phyloP scores from a whole-genome alignment of 2,797 vertebrate genomes.

The Chelmon rostratus region DNA sequence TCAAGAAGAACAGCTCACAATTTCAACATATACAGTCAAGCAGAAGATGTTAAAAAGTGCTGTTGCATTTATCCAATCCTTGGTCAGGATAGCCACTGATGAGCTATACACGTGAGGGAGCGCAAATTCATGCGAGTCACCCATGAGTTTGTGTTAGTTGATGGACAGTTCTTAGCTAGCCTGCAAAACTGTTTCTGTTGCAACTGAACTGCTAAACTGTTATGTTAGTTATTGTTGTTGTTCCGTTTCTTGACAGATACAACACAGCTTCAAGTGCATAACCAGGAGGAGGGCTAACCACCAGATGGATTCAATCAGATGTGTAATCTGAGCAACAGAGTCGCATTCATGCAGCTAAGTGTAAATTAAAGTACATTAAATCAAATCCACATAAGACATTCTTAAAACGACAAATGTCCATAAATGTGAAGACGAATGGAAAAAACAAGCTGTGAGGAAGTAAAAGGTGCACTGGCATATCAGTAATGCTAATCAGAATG shows the following conservation, averaged over 20 bases:
- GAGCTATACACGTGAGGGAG: not conserved
- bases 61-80: constrained; percentile 3
- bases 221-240: not conserved
- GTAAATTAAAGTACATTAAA: not conserved
- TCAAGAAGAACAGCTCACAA: not conserved
- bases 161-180: not conserved
- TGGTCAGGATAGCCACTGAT: not conserved
- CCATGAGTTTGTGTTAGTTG: not conserved
- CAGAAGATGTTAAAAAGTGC: not conserved
- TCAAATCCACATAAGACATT: not conserved
- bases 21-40: not conserved
- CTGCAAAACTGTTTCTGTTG: not conserved
- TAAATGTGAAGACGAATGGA: not conserved
- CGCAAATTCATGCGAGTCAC: not conserved
- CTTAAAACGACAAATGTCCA: not conserved
- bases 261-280: not conserved
- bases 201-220: not conserved
- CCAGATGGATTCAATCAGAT: constrained; percentile 1
- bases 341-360: not conserved
- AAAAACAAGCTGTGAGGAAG: not conserved
- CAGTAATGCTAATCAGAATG: constrained; percentile 10
- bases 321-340: not conserved
- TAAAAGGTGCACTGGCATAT: not conserved
- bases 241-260: not conserved
- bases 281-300: not conserved